A percentile compares a stretch with the other conserved stretches of the same genome.
phyloP scores from a whole-genome alignment of 2,888 invertebrate species.

The Lamellibrachia satsuma region DNA sequence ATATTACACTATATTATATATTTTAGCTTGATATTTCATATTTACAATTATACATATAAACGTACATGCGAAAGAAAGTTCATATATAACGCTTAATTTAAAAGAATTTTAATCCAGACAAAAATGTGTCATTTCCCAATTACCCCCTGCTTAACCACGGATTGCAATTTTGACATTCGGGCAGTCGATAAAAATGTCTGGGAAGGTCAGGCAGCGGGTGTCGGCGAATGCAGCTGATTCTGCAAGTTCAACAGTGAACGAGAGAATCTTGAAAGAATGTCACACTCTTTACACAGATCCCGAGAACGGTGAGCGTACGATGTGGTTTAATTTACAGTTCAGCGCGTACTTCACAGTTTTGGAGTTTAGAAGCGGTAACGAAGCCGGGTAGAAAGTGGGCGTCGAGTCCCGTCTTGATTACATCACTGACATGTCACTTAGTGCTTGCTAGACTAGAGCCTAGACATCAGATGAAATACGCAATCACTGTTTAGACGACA shows the following conservation, averaged over 20 bases:
- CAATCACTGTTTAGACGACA: background rate
- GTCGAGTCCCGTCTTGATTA: background rate
- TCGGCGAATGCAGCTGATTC: conserved; percentile 64
- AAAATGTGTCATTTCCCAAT: conserved; percentile 27
- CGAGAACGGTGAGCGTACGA: conserved; percentile 65
- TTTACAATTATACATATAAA: background rate
- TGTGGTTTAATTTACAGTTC: background rate
- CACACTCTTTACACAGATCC: conserved; percentile 68
- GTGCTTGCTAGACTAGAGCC: conserved; percentile 6
- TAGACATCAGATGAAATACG: background rate
- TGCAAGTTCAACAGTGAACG: conserved; percentile 67
- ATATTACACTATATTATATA: background rate
- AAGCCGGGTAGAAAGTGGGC: conserved; percentile 17
- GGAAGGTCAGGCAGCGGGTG: conserved; percentile 62
- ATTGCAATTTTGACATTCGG: conserved; percentile 21
- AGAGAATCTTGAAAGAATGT: conserved; percentile 69
- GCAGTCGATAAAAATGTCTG: conserved; percentile 56
- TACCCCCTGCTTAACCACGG: background rate
- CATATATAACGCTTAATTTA: background rate
- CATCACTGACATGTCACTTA: conserved; percentile 17
- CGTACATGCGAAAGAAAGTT: background rate
- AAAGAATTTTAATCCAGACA: background rate
- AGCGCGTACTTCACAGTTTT: background rate
- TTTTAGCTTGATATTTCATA: background rate
- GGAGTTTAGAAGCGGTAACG: background rate